A percentile compares a stretch with the other conserved stretches of the same genome.
These are phyloP conservation scores for Pedionomus torquatus DNA, from an alignment of 2,113 vertebrate species.

Conservation along the genomic window DNA sequence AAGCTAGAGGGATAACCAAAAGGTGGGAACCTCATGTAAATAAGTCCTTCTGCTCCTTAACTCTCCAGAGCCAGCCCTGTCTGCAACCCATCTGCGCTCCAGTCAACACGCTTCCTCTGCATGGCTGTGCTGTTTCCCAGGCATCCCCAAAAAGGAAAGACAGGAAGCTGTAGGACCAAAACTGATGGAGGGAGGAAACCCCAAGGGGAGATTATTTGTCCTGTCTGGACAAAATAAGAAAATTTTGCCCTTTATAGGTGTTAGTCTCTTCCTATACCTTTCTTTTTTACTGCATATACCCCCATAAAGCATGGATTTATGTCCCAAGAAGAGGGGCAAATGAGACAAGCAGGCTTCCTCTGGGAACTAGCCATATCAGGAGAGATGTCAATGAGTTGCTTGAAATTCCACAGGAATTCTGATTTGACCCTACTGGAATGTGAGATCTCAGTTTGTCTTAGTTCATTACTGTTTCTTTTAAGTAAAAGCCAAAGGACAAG, in stretches of 20 bases:
- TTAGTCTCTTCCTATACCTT: neutral
- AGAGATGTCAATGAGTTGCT: neutral
- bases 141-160: neutral
- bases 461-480: neutral
- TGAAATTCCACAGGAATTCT: slow-evolving; percentile 3
- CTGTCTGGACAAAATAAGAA: neutral
- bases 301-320: neutral
- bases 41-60: neutral
- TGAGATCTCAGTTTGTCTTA: neutral
- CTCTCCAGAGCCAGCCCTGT: neutral
- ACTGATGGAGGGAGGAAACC: neutral
- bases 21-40: slow-evolving; percentile 15
- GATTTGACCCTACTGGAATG: neutral
- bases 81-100: neutral
- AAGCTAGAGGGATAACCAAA: slow-evolving; percentile 10
- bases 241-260: neutral
- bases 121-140: neutral
- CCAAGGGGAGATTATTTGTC: rapidly evolving
- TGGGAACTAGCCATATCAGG: neutral
- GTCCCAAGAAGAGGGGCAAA: neutral
- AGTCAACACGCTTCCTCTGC: neutral
- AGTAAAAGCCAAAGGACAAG: neutral
- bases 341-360: neutral
- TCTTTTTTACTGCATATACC: neutral
- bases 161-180: neutral